These are phyloP conservation scores for Oenanthe melanoleuca DNA, from an alignment of 2,113 vertebrate genomes.

Conservation along the genomic window DNA sequence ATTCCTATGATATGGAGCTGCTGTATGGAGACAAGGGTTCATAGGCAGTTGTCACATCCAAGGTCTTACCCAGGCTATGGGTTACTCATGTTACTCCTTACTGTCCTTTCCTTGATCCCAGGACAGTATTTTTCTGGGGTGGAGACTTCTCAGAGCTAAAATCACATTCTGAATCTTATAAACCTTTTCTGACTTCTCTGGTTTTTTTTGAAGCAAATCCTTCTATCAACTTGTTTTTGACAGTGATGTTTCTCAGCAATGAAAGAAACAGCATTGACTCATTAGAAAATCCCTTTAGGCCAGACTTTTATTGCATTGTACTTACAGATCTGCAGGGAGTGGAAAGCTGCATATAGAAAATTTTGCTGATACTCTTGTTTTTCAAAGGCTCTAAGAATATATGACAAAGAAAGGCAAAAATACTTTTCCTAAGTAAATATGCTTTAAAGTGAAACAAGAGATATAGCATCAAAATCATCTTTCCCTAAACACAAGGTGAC, in stretches of 20 bases:
- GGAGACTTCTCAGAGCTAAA: background rate
- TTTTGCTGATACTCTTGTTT: background rate
- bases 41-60: background rate
- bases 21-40: background rate
- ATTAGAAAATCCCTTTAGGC: background rate
- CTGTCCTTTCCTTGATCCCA: background rate
- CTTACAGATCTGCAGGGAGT: background rate
- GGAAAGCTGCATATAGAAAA: background rate
- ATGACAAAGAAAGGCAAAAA: background rate
- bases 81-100: background rate
- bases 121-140: background rate
- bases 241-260: background rate
- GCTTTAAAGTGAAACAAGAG: background rate
- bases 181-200: background rate
- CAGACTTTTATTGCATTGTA: background rate
- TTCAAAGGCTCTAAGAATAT: background rate
- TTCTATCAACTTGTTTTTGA: background rate
- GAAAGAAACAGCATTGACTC: background rate
- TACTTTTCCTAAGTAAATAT: background rate
- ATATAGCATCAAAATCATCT: background rate
- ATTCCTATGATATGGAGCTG: background rate
- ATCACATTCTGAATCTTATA: background rate
- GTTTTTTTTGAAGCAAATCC: background rate
- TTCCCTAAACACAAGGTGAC: background rate
- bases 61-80: background rate